Conservation (phyloP, 2,797 vertebrate genomes). For the Leptatherina wallacei region DNA sequence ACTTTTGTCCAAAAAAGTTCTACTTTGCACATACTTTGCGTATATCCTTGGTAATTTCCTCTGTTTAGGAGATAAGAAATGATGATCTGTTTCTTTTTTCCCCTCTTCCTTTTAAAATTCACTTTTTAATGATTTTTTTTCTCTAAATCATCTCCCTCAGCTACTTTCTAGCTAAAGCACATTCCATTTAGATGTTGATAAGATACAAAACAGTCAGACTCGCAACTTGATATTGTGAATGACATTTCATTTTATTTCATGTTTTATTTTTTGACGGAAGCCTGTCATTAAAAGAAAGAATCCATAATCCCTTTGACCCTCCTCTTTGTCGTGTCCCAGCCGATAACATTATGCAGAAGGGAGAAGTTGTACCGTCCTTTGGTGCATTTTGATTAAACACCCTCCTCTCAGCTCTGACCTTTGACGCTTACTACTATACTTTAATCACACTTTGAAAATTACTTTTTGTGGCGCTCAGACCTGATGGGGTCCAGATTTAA, state of each 20-base stretch:
- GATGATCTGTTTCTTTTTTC: neutral
- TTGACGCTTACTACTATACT: conserved; percentile 39
- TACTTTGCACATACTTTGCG: neutral
- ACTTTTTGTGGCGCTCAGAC: conserved; percentile 29
- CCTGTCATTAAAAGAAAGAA: neutral
- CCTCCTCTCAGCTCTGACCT: conserved; percentile 51
- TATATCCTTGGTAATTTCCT: neutral
- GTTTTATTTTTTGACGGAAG: neutral
- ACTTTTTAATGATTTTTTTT: neutral
- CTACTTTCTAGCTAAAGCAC: neutral
- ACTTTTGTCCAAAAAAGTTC: neutral
- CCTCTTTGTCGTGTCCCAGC: conserved; percentile 4
- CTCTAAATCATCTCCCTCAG: neutral
- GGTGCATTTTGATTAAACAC: conserved; percentile 59
- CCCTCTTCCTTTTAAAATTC: neutral
- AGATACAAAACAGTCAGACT: neutral
- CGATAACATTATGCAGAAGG: conserved; percentile 43
- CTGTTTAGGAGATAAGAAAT: conserved; percentile 7
- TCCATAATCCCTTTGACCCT: neutral
- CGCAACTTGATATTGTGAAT: neutral
- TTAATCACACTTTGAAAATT: conserved; percentile 60
- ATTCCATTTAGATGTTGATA: neutral
- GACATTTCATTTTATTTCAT: neutral
- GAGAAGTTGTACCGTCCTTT: conserved; percentile 10
- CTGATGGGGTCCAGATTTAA: conserved; percentile 49